Base-by-base conservation (phyloP, 2,797 vertebrate genomes). In the Loris lydekkerianus region DNA sequence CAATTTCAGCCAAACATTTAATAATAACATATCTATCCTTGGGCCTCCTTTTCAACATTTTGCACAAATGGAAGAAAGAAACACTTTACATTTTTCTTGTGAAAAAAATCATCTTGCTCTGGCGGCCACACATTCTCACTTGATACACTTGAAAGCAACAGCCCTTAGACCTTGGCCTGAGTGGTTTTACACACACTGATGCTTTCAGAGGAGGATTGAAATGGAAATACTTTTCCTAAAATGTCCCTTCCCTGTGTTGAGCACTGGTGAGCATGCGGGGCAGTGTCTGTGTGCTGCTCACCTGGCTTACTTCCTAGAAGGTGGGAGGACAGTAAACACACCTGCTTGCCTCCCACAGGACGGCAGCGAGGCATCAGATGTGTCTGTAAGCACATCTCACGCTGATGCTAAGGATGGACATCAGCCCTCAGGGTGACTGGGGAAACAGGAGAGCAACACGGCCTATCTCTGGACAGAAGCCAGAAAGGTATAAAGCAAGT, bases 71-170 rank as follows among this genome's bases (percentile, higher is more conserved):
- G 21, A 89, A 81, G 27, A 53, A 4, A 94, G 23, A 85, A 94
- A 81, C 21, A 89, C 7, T 13, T 25, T 7, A 60, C 17, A n/a
- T 58, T 83, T 60, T 70, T 65, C 58, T 96, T 34, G 73, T 65
- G 75, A 85, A 94, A 46, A 82, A 87, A 82, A 23, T 15, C 34
- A 69, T 49, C 60, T 92, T 88, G 60, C 37, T 86, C 75, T 49
- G 25, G 29, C 11, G 61, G 29, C 69, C 31, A 60, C 56, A 34
- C 56, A 34, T 31, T 67, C 21, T 69, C 73, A 63, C 9, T 43
- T 3, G n/a, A 67, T 60, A 10, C n/a, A 49, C 56, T 69, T 73
- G 86, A 86, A 14, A 80, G 49, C 49, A 70, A 34, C 17, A 29
- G 58, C 5, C 14, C 65, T 65, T 31, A 56, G 34, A 10, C 63